Evolutionary conservation across 2,797 vertebrate species (phyloP).

Genomic region (Artibeus lituratus): DNA sequence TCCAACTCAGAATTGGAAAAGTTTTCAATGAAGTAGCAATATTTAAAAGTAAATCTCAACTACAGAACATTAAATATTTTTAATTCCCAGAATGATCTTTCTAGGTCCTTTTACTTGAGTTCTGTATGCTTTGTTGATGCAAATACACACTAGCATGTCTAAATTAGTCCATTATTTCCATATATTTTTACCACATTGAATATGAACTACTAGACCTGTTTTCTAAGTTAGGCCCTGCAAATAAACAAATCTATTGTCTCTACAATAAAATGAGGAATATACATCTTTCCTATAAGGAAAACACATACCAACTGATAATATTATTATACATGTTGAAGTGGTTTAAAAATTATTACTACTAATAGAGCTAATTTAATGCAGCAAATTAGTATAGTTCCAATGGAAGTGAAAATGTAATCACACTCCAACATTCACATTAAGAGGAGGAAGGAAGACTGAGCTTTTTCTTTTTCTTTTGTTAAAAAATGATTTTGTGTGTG

Average conservation of each 20-base stretch:
- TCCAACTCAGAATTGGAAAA: conserved; percentile 15
- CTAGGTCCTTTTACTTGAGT: conserved; percentile 21
- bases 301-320: conserved; percentile 37
- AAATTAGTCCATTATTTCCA: conserved; percentile 9
- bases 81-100: background rate
- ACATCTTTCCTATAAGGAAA: conserved; percentile 48
- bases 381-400: conserved; percentile 82
- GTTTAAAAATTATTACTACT: conserved; percentile 64
- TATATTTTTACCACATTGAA: conserved; percentile 30
- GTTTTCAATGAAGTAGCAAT: background rate
- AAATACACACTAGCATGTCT: conserved; percentile 11
- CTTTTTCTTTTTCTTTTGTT: conserved; percentile 77
- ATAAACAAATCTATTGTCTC: conserved; percentile 45
- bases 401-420: conserved; percentile 83
- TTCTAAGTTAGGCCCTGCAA: conserved; percentile 36
- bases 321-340: conserved; percentile 16
- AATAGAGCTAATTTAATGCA: conserved; percentile 83
- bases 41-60: conserved; percentile 36
- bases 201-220: conserved; percentile 16
- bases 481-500: conserved; percentile 85
- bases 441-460: conserved; percentile 61
- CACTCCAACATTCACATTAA: conserved; percentile 81
- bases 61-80: conserved; percentile 12
- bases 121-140: background rate
- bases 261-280: conserved; percentile 45